Conservation (phyloP, 2,113 vertebrate species). For the Paramisgurnus dabryanus region DNA sequence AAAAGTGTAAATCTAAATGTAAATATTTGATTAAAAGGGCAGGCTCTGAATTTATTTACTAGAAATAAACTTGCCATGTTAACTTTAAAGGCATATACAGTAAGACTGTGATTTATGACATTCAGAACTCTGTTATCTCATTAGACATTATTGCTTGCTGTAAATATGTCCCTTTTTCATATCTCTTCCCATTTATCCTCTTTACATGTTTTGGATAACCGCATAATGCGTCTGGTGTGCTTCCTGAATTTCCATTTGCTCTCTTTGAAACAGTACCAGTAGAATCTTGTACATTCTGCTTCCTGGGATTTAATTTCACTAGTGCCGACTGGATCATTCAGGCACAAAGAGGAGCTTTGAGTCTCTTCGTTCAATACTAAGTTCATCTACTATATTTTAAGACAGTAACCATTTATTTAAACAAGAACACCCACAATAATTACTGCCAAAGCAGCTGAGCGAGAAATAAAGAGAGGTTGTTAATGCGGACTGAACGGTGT, state of each 20-base stretch:
- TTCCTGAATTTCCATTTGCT: constrained; percentile 28
- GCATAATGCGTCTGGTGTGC: constrained; percentile 33
- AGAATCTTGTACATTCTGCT: constrained; percentile 15
- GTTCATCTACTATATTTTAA: constrained; percentile 7
- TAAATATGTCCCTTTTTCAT: constrained; percentile 10
- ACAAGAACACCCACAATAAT: constrained; percentile 4
- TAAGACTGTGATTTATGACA: too few species aligned
- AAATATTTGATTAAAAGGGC: too few species aligned
- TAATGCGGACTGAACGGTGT: constrained; percentile 17
- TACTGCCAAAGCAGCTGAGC: not conserved
- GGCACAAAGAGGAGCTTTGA: not conserved
- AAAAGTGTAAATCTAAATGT: too few species aligned
- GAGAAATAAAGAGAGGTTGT: constrained; percentile 9
- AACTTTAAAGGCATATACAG: not conserved
- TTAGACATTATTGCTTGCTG: constrained; percentile 25
- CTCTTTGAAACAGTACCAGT: constrained; percentile 2
- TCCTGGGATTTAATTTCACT: constrained; percentile 7
- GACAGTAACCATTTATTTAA: not conserved
- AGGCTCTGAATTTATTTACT: too few species aligned
- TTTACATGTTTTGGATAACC: constrained; percentile 43
- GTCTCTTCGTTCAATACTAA: not conserved
- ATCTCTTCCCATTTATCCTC: not conserved
- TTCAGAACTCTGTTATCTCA: not conserved
- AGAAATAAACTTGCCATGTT: too few species aligned
- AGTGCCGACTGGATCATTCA: constrained; percentile 7